Conservation (phyloP, 2,113 vertebrate genomes). For the Cinclus cinclus region DNA sequence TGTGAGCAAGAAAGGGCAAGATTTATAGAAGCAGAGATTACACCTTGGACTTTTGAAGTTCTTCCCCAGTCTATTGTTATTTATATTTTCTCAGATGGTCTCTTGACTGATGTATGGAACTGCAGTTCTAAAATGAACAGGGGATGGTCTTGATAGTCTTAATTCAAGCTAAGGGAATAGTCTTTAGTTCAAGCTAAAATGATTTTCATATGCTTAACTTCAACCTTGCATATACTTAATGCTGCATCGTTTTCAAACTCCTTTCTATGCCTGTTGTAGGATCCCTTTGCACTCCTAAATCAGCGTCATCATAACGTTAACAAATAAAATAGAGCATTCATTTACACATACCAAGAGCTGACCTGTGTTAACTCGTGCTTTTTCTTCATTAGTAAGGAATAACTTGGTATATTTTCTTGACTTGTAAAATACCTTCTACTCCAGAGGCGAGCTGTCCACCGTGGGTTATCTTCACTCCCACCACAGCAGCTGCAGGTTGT, state of each 20-base stretch:
- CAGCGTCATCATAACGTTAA: neutral
- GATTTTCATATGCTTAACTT: neutral
- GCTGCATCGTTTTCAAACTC: neutral
- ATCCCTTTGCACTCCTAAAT: neutral
- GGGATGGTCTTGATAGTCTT: neutral
- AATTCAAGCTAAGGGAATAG: no score
- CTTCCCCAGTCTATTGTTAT: neutral
- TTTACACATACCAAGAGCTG: neutral
- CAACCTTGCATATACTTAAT: neutral
- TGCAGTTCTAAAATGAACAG: neutral
- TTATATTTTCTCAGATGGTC: neutral
- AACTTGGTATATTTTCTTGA: neutral
- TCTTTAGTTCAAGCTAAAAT: neutral
- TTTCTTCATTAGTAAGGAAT: neutral
- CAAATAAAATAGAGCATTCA: neutral
- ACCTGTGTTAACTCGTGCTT: neutral
- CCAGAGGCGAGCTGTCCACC: neutral
- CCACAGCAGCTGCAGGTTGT: neutral
- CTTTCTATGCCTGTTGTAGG: neutral
- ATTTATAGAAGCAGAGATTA: neutral
- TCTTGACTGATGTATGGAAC: neutral
- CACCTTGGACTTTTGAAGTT: neutral
- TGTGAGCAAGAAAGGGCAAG: neutral
- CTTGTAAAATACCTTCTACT: neutral
- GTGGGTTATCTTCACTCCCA: accelerated